Base-by-base conservation (phyloP, 2,888 invertebrate species). In the Stenodema calcarata region DNA sequence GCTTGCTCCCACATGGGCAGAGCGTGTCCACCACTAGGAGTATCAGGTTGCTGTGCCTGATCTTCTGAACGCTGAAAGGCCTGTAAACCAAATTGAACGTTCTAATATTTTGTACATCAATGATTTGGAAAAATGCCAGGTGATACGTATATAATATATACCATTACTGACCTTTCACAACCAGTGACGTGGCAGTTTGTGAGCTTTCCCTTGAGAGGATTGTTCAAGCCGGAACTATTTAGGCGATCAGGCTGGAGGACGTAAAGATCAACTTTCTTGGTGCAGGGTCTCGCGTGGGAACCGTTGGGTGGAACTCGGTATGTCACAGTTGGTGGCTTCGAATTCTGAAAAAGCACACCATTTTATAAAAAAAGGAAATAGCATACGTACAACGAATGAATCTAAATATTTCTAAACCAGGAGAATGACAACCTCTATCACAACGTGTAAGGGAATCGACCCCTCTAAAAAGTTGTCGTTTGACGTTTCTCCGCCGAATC, bases 1-100 rank as follows among this genome's bases (percentile, higher is more conserved):
- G 95, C 91, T 96, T 96, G 90, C 95, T 95, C 89, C 96, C 96
- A 92, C 97, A 97, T 80, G 96, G 96, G 91, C 96, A 97, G 89
- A 96, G 92, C 28, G 96, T 96, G 91, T 97, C 97, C 90, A 97
- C 97, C 88, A 97, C 97, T 88, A 97, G 92, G 88, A 97, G 92
- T 90, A 97, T 96, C 90, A 97, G 92, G 92, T 97, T 97, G 90
- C 97, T 97, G 91, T 96, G 95, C 79, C 95, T 96, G 90, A 97
- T 96, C 92, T 96, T 96, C 91, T 97, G 97, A 86, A 97, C 97
- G 92, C 97, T 97, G 92, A 97, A 97, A 35, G 97, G 97, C 90
- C 97, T 96, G 92, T 0, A 89, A 90, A 50, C n/a, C n/a, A n/a
- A n/a, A n/a, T 69, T 18, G 23, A 79, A 44, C 35, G 41, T 41